Base-by-base conservation (phyloP, 2,797 vertebrate genomes). In the Anguilla pacifica region DNA sequence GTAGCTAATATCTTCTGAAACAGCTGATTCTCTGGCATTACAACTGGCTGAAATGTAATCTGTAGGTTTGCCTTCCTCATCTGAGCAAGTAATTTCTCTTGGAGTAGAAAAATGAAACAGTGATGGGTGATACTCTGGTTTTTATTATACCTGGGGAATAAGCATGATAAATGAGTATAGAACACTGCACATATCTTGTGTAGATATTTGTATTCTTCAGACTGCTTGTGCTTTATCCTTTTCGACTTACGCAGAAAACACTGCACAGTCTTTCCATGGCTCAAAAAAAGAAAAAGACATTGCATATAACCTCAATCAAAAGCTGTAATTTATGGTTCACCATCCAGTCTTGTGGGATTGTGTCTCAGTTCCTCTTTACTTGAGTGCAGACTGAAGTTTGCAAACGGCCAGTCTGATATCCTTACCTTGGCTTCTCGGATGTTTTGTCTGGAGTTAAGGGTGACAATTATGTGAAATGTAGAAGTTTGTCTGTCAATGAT, bases 161-260 rank as follows among this genome's bases (percentile, higher is more conserved):
- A 25, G 64, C 64, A 70, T 70, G 64, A 70, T 70, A 70, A n/a
- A 70, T 70, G 64, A 70, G 64, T 25, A 25, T 70, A 25, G n/a
- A 70, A 28, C 64, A 28, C 64, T 5, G 17, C 59, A 64, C 7
- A 9, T 53, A 55, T 86, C 70, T 70, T 86, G 70, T 83, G 59
- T 83, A 59, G 86, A 64, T 72, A 67, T 74, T 46, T 53, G 64
- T 53, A 70, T 19, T 83, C 86, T 31, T 10, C 19, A 61, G 49
- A 9, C 51, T 53, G 51, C 13, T 13, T 15, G 55, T 57, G 74
- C 79, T 43, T 31, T 35, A 11, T 28, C 57, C 51, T 28, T 83
- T 82, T 82, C 57, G 59, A 64, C 55, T 57, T 4, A 25, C 10
- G 19, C 39, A 83, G 46, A 49, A 83, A 46, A 22, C 49, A 43